Conservation (phyloP, 2,797 vertebrate species). For the Sphenodon punctatus region DNA sequence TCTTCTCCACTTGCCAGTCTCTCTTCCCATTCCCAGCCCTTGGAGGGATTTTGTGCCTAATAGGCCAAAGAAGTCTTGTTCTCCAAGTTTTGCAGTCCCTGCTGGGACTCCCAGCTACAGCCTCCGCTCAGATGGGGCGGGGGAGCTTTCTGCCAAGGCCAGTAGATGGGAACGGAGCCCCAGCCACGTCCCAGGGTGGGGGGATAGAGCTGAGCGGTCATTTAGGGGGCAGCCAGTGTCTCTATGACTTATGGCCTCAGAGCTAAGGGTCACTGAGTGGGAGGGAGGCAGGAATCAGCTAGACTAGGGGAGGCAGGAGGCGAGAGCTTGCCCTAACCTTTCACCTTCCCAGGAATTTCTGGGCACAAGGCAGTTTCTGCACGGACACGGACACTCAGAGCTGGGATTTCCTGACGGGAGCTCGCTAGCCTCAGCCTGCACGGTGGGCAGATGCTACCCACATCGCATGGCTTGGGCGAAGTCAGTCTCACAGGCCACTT, state of each 20-base stretch:
- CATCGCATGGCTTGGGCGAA: background rate
- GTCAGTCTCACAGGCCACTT: background rate
- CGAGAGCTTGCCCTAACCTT: background rate
- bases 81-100: background rate
- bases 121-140: background rate
- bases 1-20: background rate
- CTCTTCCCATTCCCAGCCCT: background rate
- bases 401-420: too few species aligned
- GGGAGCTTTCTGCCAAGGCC: background rate
- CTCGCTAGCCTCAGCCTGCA: background rate
- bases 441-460: background rate
- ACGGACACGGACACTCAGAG: fast-evolving
- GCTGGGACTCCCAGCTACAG: background rate
- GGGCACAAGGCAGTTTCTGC: too few species aligned
- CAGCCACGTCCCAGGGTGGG: background rate
- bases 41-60: background rate
- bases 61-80: background rate
- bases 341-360: background rate
- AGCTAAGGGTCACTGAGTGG: background rate
- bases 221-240: background rate
- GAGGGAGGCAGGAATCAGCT: background rate
- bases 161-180: background rate
- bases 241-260: background rate
- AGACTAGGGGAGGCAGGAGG: too few species aligned
- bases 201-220: background rate